Evolutionary conservation across 2,113 vertebrate species (phyloP).

Genomic region (Tauraco erythrolophus): DNA sequence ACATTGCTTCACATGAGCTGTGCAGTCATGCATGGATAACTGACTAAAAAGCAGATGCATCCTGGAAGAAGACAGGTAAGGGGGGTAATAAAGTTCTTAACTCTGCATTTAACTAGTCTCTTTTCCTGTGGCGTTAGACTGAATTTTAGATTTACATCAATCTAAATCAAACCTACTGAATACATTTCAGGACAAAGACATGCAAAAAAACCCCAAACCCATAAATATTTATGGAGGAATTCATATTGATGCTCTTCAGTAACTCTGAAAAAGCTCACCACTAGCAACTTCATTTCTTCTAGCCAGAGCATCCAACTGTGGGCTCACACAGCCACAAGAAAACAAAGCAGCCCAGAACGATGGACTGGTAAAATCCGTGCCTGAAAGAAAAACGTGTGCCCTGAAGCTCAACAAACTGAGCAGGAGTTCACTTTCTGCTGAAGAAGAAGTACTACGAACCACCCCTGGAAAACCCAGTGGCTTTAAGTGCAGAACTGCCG

Average conservation of each 20-base stretch:
- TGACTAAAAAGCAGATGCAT: background rate
- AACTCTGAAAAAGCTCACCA: background rate
- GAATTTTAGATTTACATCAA: background rate
- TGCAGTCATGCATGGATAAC: background rate
- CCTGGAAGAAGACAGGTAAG: background rate
- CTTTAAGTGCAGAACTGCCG: background rate
- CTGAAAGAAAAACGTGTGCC: background rate
- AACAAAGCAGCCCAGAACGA: background rate
- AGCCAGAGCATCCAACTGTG: rapidly evolving
- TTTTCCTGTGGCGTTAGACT: background rate
- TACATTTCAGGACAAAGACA: background rate
- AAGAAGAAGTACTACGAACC: background rate
- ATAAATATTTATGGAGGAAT: background rate
- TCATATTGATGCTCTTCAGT: background rate
- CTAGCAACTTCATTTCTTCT: background rate
- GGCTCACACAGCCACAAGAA: background rate
- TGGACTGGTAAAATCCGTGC: background rate
- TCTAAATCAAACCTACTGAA: background rate
- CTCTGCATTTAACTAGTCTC: background rate
- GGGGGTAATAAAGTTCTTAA: background rate
- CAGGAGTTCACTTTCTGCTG: background rate
- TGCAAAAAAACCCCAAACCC: background rate
- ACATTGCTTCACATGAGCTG: background rate
- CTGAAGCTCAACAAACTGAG: background rate
- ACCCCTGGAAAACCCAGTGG: background rate